These are phyloP conservation scores for Lontra canadensis DNA, from an alignment of 2,113 vertebrate genomes.

Conservation along the genomic window DNA sequence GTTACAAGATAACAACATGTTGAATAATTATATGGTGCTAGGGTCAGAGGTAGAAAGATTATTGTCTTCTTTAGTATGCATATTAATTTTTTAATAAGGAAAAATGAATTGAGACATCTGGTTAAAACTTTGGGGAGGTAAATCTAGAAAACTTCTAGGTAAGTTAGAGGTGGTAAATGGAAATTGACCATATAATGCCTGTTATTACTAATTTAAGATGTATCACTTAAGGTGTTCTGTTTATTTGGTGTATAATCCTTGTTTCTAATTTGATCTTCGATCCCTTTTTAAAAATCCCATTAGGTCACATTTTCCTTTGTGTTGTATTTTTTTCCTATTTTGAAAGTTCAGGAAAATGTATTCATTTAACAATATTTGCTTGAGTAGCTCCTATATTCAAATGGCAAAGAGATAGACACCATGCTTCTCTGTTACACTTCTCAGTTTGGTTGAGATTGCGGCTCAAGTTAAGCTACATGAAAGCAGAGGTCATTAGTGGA, in stretches of 20 bases:
- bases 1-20: slow-evolving; percentile 4
- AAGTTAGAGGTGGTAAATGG: background rate
- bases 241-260: slow-evolving; percentile 20
- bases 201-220: slow-evolving; percentile 29
- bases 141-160: slow-evolving; percentile 4
- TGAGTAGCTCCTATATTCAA: background rate
- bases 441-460: background rate
- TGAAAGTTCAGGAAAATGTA: background rate
- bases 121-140: slow-evolving; percentile 33
- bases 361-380: slow-evolving; percentile 2
- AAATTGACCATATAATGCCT: slow-evolving; percentile 3
- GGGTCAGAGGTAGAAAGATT: slow-evolving; percentile 22
- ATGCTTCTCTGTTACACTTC: background rate
- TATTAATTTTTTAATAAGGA: slow-evolving; percentile 51
- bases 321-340: background rate
- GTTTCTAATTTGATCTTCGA: background rate
- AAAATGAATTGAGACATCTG: background rate
- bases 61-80: background rate
- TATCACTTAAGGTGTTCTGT: background rate
- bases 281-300: background rate
- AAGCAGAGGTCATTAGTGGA: background rate
- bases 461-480: background rate
- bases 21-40: background rate
- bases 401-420: background rate
- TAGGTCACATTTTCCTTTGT: background rate